phyloP scores from a whole-genome alignment of 1,140 invertebrate genomes.

The Asbolus verrucosus region DNA sequence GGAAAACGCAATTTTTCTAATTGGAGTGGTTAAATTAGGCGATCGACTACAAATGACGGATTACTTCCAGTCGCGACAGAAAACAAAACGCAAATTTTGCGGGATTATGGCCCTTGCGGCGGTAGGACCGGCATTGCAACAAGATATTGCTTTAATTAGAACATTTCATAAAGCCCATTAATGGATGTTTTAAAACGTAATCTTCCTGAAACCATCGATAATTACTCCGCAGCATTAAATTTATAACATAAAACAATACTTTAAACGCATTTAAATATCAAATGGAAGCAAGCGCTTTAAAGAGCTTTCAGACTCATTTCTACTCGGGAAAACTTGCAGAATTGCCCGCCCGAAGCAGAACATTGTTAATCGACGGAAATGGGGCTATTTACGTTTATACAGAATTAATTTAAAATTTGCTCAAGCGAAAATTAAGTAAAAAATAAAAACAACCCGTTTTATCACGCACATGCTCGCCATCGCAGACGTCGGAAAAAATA shows the following conservation, averaged over 20 bases:
- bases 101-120: conserved; percentile 20
- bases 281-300: conserved; percentile 53
- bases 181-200: conserved; percentile 57
- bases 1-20: too few relatives aligned
- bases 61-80: conserved; percentile 34
- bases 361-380: conserved; percentile 57
- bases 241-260: conserved; percentile 59
- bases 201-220: conserved; percentile 54
- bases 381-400: conserved; percentile 57
- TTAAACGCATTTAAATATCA: conserved; percentile 58
- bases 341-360: conserved; percentile 51
- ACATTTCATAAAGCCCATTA: conserved; percentile 51
- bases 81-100: conserved; percentile 28
- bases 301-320: conserved; percentile 53
- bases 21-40: conserved; percentile 18
- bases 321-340: conserved; percentile 51
- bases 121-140: conserved; percentile 4
- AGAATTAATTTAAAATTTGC: conserved; percentile 55
- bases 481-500: too few relatives aligned
- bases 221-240: conserved; percentile 57
- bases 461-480: conserved; percentile 21
- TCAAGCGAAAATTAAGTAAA: conserved; percentile 54
- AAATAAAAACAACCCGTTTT: conserved; percentile 24
- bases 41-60: conserved; percentile 27
- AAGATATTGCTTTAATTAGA: conserved; percentile 39